Percentiles rank a stretch among this genome's conserved stretches.
phyloP scores from a whole-genome alignment of 2,797 vertebrate genomes.

The Micrastur ruficollis region DNA sequence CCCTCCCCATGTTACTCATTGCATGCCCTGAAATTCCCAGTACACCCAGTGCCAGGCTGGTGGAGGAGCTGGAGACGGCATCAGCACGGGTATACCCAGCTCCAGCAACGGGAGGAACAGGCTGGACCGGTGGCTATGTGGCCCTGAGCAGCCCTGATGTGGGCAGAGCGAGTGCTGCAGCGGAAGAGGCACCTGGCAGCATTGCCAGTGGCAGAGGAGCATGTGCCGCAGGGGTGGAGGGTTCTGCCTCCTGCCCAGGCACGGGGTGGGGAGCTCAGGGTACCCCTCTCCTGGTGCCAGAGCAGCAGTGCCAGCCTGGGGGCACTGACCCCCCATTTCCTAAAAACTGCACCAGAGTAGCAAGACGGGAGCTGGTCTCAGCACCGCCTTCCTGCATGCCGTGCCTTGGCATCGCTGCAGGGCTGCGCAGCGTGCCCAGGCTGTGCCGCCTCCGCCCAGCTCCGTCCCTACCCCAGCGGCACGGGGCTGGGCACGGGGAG shows the following conservation, averaged over 20 bases:
- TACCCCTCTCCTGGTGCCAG: background rate
- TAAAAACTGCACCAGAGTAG: background rate
- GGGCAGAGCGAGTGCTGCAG: background rate
- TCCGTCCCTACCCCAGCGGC: rapidly evolving
- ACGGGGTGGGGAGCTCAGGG: rapidly evolving
- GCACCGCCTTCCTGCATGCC: rapidly evolving
- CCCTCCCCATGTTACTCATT: background rate
- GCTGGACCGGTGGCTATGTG: background rate
- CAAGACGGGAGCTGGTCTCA: background rate
- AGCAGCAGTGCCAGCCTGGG: background rate
- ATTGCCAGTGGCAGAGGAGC: background rate
- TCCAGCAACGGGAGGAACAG: background rate
- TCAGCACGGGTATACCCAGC: rapidly evolving
- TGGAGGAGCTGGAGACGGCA: background rate
- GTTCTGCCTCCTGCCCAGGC: background rate
- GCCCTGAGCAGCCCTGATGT: background rate
- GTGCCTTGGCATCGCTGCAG: background rate
- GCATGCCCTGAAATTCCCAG: background rate
- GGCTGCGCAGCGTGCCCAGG: background rate
- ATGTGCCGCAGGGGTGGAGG: rapidly evolving
- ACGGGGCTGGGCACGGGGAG: background rate
- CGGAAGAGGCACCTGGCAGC: background rate
- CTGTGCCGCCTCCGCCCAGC: background rate
- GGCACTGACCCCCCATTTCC: background rate
- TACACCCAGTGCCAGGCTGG: background rate